Evolutionary conservation across 2,113 vertebrate species (phyloP), one percentile per base, ranked within the genome.

Genomic region (Desmodus rotundus): DNA sequence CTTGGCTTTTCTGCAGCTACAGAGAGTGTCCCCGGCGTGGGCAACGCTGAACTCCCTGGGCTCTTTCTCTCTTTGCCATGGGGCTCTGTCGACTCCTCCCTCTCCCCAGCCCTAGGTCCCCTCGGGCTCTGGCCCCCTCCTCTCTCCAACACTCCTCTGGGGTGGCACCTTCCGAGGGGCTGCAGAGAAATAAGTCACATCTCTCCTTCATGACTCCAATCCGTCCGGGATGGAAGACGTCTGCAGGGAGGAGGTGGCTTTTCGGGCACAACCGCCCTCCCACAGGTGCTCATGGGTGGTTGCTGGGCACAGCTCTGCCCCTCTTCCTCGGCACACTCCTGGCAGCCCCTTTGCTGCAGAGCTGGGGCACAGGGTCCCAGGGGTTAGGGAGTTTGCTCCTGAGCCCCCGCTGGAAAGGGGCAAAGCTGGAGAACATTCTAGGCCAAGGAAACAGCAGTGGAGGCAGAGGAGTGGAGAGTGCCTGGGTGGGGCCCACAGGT

Each of bases 361-460:
- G 45, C 22, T 7, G 9, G 68, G 76, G 76, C 41, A 5, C 5
- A 1, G 72, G 16, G 15, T 20, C 47, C 38, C 45, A 10, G 5
- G 67, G 31, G 8, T 16, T 0, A 0, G 13, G 24, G 19, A 11
- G 3, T 16, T 24, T 47, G 24, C 41, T 31, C 7, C 16, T 9
- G 4, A 41, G 9, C 12, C 24, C 11, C 43, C 8, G 58, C 41
- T 6, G 2, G 45, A 33, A 36, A 10, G n/a, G 38, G 19, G 41
- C 24, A 58, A 3, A 19, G 54, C 83, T 47, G 36, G 22, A 22
- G 33, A 61, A 33, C 3, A 0, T 45, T 33, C 4, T 1, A 17
- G 26, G 26, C 22, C 0, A 0, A n/a, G n/a, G 65, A 13, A 26
- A 4, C 2, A 3, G 15, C 1, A 0, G 28, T 2, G 1, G 1